A percentile compares a stretch with the other conserved stretches of the same genome.
phyloP scores from a whole-genome alignment of 2,113 vertebrate species.

The Poeciliopsis turrubarensis region DNA sequence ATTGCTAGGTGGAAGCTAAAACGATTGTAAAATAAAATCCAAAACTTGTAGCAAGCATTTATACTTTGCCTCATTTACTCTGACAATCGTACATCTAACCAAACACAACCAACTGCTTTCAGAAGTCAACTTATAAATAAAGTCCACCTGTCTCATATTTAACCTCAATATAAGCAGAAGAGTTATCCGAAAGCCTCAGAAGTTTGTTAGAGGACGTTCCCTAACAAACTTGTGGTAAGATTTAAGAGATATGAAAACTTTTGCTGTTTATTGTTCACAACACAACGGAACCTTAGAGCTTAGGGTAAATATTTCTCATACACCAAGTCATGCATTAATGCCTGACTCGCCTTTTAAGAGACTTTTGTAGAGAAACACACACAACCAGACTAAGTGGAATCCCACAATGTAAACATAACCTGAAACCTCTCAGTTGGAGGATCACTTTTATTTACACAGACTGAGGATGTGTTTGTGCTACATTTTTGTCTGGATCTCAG shows the following conservation, averaged over 20 bases:
- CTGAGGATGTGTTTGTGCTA: slow-evolving; percentile 22
- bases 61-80: not conserved
- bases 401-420: slow-evolving; percentile 14
- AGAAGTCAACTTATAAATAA: not conserved
- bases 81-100: not conserved
- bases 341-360: not conserved
- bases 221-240: not conserved
- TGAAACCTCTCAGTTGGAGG: slow-evolving; percentile 8
- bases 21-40: not conserved
- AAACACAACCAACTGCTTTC: not conserved
- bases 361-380: slow-evolving; percentile 9
- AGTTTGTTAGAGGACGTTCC: not conserved
- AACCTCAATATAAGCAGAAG: not conserved
- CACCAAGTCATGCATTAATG: slow-evolving; percentile 2
- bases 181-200: not conserved
- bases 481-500: slow-evolving; percentile 29
- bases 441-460: slow-evolving; percentile 25
- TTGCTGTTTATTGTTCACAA: not conserved
- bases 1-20: not conserved
- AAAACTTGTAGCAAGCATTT: not conserved
- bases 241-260: not conserved
- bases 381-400: slow-evolving; percentile 23
- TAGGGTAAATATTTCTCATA: slow-evolving; percentile 13
- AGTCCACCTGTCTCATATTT: not conserved
- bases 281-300: not conserved